Base-by-base conservation (phyloP, 2,888 invertebrate species). In the Drosophila hamatofila region DNA sequence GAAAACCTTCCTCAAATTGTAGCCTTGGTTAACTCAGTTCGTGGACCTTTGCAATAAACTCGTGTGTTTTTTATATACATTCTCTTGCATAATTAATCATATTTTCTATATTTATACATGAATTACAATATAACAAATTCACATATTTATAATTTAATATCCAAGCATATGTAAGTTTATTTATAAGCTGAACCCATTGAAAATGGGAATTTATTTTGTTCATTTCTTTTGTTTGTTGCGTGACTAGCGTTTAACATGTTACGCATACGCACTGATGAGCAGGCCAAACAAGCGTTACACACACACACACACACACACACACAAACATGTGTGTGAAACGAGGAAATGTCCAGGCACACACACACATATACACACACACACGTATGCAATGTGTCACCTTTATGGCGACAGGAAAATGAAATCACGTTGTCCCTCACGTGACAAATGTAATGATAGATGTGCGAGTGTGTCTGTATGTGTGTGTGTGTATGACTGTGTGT, bases 371-470 rank as follows among this genome's bases (percentile, higher is more conserved):
- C 3, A 37, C 12, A 37, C n/a, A 49, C 12, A 37, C 18, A 51
- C 33, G 49, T 23, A 51, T 88, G 87, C 89, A 87, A 88, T 89
- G 89, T 89, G 89, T 89, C 86, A 87, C 86, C 86, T 87, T 86
- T 86, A 86, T 83, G 86, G 88, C 86, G 84, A 84, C 82, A 86
- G 84, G 84, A 84, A 87, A 88, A 88, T 88, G 86, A 88, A 88
- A 88, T 88, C 88, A 89, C 89, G 88, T 89, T 88, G 88, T 78
- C 89, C 78, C 78, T 83, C 88, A 89, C 89, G 89, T 88, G 89
- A 87, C 88, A 88, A 85, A 88, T 85, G 88, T 85, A 89, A 89
- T 89, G 88, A 88, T 89, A 89, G 79, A 88, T 88, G 86, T 81
- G 49, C 44, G 51, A 46, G 23, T 54, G 33, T 55, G 60, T 63